Evolutionary conservation across 2,113 vertebrate species (phyloP), one percentile per base, ranked within the genome.

Genomic region (Muntiacus muntjak): DNA sequence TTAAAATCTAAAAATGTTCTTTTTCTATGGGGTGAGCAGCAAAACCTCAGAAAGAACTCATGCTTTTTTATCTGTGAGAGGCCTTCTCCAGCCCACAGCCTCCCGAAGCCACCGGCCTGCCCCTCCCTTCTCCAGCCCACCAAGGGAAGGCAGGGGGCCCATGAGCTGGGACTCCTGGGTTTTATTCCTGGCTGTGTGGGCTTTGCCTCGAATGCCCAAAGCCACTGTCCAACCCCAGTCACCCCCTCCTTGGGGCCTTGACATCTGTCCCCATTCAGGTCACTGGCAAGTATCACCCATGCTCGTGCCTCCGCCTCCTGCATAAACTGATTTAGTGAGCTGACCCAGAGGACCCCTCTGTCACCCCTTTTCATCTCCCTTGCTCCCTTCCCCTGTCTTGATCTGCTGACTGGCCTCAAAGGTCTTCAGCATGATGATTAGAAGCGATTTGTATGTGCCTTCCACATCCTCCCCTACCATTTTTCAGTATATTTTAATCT

Each of bases 1-100:
- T 97, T 79, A 97, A 97, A 96, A 97, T 88, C 94, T 98, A 98
- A 98, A 98, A 98, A 95, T 89, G 90, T 26, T 45, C 58, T 81
- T 95, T 55, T 87, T 94, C 76, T 89, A 94, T 23, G 87, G 96
- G 90, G 97, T 58, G 57, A 93, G 94, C 83, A 96, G 87, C 50
- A 91, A 83, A 96, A 93, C 95, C 96, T 98, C 96, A 89, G 89
- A 95, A 92, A 96, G 89, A 84, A 94, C 81, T 84, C 36, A 83
- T 54, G 81, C 58, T 93, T 95, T 97, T 94, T 94, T 79, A 81
- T 79, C 54, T 96, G 79, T 43, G 12, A 21, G 86, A 76, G 62
- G 81, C 86, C 87, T 74, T 74, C 62, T 58, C 58, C 11, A 74
- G 60, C 83, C 83, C 85, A 89, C 45, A 87, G 82, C 33, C 50